Percentiles rank a stretch among this genome's conserved stretches.
These are phyloP conservation scores for Drosophila leontia DNA, from an alignment of 1,140 invertebrate species.

Conservation along the genomic window DNA sequence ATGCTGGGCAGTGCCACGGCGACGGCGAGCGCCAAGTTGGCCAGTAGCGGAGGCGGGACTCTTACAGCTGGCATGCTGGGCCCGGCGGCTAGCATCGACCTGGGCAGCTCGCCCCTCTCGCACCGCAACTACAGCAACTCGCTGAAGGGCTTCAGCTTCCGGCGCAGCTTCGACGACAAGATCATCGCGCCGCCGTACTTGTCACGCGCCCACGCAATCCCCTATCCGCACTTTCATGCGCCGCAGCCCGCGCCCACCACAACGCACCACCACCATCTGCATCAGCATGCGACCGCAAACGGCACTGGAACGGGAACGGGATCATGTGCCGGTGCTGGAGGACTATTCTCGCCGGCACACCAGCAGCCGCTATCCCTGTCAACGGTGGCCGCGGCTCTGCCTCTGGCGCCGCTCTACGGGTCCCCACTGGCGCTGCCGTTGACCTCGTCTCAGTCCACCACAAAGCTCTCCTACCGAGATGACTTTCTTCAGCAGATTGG, in stretches of 20 bases:
- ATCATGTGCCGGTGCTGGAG: conserved; percentile 11
- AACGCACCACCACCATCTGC: conserved; percentile 69
- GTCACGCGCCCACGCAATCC: conserved; percentile 55
- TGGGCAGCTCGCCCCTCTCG: conserved; percentile 78
- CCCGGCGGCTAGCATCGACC: conserved; percentile 77
- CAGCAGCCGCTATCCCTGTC: conserved; percentile 67
- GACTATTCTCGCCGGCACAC: conserved; percentile 41
- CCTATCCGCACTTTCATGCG: conserved; percentile 72
- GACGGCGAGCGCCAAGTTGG: conserved; percentile 54
- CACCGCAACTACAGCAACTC: conserved; percentile 80
- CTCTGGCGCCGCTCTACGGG: conserved; percentile 46
- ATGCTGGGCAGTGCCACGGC: conserved; percentile 71
- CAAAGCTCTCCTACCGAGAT: conserved; percentile 82
- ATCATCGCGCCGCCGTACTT: conserved; percentile 69
- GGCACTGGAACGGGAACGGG: conserved; percentile 25
- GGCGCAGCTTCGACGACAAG: conserved; percentile 82
- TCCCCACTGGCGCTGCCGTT: conserved; percentile 62
- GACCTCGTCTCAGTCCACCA: conserved; percentile 79
- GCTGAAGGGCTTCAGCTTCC: conserved; percentile 78
- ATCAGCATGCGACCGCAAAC: conserved; percentile 55
- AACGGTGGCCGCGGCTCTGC: conserved; percentile 39
- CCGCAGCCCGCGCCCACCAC: conserved; percentile 46
- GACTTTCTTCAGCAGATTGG: conserved; percentile 84
- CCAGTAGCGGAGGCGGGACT: conserved; percentile 13
- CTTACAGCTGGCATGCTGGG: conserved; percentile 64